phyloP scores from a whole-genome alignment of 2,888 invertebrate species.

The Drosophila basisetae region DNA sequence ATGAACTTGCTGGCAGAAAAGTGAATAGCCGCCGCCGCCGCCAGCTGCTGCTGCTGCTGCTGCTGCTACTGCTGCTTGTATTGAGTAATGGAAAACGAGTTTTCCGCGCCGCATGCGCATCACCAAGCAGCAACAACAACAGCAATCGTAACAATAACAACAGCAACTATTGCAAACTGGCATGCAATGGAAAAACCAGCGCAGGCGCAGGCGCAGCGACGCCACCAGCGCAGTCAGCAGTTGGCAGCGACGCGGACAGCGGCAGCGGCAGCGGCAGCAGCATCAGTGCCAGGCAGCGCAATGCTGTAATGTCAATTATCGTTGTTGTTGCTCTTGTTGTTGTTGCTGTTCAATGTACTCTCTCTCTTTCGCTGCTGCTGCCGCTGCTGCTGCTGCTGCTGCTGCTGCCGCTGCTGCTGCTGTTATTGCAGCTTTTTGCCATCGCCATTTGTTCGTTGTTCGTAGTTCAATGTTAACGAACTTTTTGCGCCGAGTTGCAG shows the following conservation, averaged over 20 bases:
- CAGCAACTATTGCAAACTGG: slow-evolving; percentile 49
- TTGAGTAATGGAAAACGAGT: slow-evolving; percentile 81
- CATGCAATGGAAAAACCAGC: slow-evolving; percentile 74
- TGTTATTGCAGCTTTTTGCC: slow-evolving; percentile 26
- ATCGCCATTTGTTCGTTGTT: slow-evolving; percentile 45
- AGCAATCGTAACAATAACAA: slow-evolving; percentile 40
- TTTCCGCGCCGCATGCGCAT: slow-evolving; percentile 74
- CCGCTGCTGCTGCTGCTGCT: slow-evolving; percentile 2
- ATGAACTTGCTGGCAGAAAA: slow-evolving; percentile 76
- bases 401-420: slow-evolving; percentile 23
- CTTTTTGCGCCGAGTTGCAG: slow-evolving; percentile 70
- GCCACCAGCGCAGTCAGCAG: slow-evolving; percentile 10
- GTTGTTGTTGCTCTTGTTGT: slow-evolving; percentile 23
- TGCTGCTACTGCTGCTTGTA: slow-evolving; percentile 53
- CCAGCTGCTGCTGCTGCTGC: slow-evolving; percentile 29
- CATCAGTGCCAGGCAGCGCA: slow-evolving; percentile 57
- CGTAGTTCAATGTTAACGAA: slow-evolving; percentile 85
- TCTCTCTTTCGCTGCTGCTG: slow-evolving; percentile 26
- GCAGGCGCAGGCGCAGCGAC: slow-evolving; percentile 43
- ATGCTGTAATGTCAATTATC: slow-evolving; percentile 70
- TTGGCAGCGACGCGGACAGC: slow-evolving; percentile 18
- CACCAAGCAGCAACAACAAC: slow-evolving; percentile 51
- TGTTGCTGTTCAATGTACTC: slow-evolving; percentile 46
- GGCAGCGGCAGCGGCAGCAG: slow-evolving; percentile 32
- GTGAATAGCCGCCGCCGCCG: slow-evolving; percentile 62